These are phyloP conservation scores for Apostichopus parvimensis DNA, from an alignment of 35 echinoderm and acorn worm genomes.

Conservation along the genomic window DNA sequence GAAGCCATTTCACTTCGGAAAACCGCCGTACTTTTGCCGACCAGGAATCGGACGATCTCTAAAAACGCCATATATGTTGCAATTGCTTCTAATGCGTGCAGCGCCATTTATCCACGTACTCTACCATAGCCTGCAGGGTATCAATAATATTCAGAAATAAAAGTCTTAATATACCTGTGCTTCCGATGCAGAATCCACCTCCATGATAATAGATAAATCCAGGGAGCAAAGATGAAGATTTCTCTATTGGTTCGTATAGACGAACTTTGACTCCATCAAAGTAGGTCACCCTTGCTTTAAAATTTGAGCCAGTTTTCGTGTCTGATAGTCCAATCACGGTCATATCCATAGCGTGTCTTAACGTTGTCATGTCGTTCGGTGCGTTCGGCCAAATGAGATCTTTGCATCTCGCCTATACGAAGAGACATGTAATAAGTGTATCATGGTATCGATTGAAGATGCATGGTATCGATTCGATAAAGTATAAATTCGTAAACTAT, in stretches of 20 bases:
- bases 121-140: too few relatives aligned
- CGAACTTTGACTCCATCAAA: constrained; percentile 53
- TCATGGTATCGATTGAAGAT: not conserved
- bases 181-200: constrained; percentile 31
- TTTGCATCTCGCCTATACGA: not conserved
- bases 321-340: not conserved
- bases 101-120: too few relatives aligned
- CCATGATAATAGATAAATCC: constrained; percentile 52
- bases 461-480: not conserved
- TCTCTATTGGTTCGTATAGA: constrained; percentile 45
- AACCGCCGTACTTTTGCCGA: too few relatives aligned
- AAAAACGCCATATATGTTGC: too few relatives aligned
- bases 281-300: constrained; percentile 10
- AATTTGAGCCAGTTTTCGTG: constrained; percentile 3
- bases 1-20: too few relatives aligned
- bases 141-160: not conserved
- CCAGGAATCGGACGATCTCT: too few relatives aligned
- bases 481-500: too few relatives aligned
- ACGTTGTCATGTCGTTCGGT: constrained; percentile 9
- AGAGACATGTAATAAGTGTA: not conserved
- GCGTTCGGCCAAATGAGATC: constrained; percentile 21
- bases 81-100: too few relatives aligned
- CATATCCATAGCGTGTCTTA: not conserved
- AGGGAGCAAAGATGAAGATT: not conserved
- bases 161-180: constrained; percentile 7